These are phyloP conservation scores for Anoplopoma fimbria DNA, from an alignment of 2,113 vertebrate species.

Conservation along the genomic window DNA sequence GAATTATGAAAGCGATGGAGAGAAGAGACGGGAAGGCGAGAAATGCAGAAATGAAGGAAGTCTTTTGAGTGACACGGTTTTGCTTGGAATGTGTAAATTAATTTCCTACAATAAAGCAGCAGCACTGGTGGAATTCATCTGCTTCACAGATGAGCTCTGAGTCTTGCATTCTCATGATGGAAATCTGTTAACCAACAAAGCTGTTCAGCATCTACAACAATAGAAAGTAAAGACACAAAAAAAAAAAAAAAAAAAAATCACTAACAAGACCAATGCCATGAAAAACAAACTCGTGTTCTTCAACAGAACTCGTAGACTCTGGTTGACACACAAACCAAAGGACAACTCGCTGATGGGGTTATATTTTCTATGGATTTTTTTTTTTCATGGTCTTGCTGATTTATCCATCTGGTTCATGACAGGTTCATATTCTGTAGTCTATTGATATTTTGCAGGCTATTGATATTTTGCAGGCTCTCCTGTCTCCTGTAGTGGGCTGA, in stretches of 20 bases:
- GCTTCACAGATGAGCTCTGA: slow-evolving; percentile 9
- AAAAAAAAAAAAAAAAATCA: slow-evolving; percentile 12
- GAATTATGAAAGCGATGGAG: neutral
- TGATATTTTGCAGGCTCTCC: slow-evolving; percentile 3
- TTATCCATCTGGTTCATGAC: slow-evolving; percentile 33
- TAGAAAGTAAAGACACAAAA: neutral
- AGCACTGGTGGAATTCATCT: slow-evolving; percentile 6
- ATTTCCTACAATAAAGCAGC: slow-evolving; percentile 28
- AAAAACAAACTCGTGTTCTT: neutral
- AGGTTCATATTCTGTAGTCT: slow-evolving; percentile 8
- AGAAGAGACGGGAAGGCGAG: neutral
- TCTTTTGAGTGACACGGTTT: neutral
- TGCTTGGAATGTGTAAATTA: neutral
- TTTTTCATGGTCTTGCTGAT: slow-evolving; percentile 14
- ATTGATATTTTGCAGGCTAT: slow-evolving; percentile 8
- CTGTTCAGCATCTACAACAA: slow-evolving; percentile 14
- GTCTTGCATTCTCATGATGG: slow-evolving; percentile 5
- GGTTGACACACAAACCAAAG: slow-evolving; percentile 17
- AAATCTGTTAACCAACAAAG: slow-evolving; percentile 31
- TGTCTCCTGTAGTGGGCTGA: neutral
- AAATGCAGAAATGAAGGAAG: slow-evolving; percentile 1
- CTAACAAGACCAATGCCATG: neutral
- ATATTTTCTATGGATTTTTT: slow-evolving; percentile 32
- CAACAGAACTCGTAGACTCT: slow-evolving; percentile 13
- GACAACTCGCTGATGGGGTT: slow-evolving; percentile 43